A percentile compares a stretch with the other conserved stretches of the same genome.
Conservation (phyloP, 1,140 invertebrate species). For the Hyphantria cunea region DNA sequence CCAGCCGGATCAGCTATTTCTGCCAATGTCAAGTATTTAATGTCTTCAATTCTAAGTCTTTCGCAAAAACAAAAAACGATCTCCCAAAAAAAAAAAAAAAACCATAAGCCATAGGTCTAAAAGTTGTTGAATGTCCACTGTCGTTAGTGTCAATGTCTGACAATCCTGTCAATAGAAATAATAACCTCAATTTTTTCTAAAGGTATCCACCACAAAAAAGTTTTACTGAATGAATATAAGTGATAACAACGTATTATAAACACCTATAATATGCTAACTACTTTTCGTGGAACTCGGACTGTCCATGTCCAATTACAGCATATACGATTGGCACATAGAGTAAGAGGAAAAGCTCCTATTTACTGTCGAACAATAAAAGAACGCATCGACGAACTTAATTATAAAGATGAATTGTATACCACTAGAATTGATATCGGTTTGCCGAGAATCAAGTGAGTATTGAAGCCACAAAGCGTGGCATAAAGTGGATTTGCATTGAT, state of each 20-base stretch:
- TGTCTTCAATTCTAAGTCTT: too few relatives aligned
- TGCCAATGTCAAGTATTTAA: too few relatives aligned
- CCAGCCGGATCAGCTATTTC: too few relatives aligned
- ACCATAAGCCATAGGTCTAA: too few relatives aligned
- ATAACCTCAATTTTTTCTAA: too few relatives aligned
- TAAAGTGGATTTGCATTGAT: not conserved
- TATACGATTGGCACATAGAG: constrained; percentile 78
- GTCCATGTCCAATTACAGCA: constrained; percentile 61
- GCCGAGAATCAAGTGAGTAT: constrained; percentile 53
- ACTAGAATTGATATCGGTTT: constrained; percentile 75
- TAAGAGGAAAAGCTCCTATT: constrained; percentile 87
- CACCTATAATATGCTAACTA: constrained; percentile 46
- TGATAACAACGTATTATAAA: not conserved
- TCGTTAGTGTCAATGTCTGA: too few relatives aligned
- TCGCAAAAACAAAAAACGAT: too few relatives aligned
- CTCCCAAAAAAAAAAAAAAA: too few relatives aligned
- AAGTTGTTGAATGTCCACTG: too few relatives aligned
- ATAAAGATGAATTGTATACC: constrained; percentile 80
- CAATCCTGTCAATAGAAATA: too few relatives aligned
- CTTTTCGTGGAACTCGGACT: constrained; percentile 46
- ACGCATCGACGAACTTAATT: constrained; percentile 83
- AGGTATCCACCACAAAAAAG: too few relatives aligned
- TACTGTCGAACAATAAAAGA: constrained; percentile 85
- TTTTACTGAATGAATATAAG: too few relatives aligned
- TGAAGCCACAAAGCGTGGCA: not conserved